These are phyloP conservation scores for Eleutherodactylus coqui DNA, from an alignment of 2,797 vertebrate genomes.

Conservation along the genomic window DNA sequence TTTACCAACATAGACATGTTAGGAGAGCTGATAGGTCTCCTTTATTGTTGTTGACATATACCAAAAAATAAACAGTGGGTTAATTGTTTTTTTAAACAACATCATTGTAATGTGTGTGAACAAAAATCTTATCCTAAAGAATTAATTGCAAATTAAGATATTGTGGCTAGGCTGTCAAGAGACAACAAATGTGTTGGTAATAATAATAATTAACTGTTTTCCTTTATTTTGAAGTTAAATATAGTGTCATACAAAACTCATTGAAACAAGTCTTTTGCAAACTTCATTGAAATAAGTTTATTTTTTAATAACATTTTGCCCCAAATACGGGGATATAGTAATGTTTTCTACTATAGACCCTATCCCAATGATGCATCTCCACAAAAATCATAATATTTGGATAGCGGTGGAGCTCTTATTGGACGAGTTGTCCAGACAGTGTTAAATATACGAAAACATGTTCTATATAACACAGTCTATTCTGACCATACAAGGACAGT, in stretches of 20 bases:
- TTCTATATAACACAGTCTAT: neutral
- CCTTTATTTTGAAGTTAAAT: neutral
- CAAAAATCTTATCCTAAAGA: neutral
- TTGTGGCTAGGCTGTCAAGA: neutral
- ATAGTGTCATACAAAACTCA: neutral
- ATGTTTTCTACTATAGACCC: neutral
- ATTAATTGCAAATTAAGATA: conserved; percentile 15
- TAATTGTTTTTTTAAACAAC: conserved; percentile 10
- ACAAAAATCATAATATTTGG: neutral
- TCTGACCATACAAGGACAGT: too few species aligned
- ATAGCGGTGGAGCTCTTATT: neutral
- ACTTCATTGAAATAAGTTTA: neutral
- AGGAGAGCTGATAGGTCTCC: too few species aligned
- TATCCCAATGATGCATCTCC: too few species aligned
- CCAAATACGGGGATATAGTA: neutral
- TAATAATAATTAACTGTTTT: neutral
- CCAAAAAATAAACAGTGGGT: neutral
- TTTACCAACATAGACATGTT: too few species aligned
- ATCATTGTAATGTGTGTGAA: conserved; percentile 3
- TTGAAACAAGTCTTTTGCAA: neutral
- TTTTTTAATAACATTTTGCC: neutral
- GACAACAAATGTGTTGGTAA: neutral
- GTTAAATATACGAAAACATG: too few species aligned
- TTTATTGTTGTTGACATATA: neutral
- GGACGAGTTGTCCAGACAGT: too few species aligned